phyloP scores from a whole-genome alignment of 2,888 invertebrate genomes.

The Anagyrus pseudococci region DNA sequence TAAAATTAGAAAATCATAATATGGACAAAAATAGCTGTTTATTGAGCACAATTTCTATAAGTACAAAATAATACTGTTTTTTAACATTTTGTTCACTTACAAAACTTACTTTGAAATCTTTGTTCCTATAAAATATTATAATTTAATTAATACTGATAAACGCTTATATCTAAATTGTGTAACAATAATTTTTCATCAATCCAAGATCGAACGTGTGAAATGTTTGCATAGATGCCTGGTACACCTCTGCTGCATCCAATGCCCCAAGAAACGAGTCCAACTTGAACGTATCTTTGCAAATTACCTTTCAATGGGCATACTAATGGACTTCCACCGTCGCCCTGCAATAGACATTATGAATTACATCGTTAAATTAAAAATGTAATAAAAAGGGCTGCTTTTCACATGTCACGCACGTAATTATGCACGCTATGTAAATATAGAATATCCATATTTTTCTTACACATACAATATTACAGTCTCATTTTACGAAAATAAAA shows the following conservation, averaged over 20 bases:
- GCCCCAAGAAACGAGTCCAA: slow-evolving; percentile 83
- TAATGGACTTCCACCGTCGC: neutral
- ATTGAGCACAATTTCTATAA: too few relatives aligned
- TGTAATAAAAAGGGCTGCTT: neutral
- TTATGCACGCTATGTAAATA: too few relatives aligned
- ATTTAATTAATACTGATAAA: slow-evolving; percentile 52
- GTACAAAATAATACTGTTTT: too few relatives aligned
- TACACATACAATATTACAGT: too few relatives aligned
- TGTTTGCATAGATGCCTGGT: slow-evolving; percentile 79
- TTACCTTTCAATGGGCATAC: slow-evolving; percentile 74
- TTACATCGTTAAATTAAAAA: neutral
- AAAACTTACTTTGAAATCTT: too few relatives aligned
- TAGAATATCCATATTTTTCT: too few relatives aligned
- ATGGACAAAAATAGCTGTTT: too few relatives aligned
- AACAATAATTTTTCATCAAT: slow-evolving; percentile 68
- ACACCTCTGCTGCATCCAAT: slow-evolving; percentile 75
- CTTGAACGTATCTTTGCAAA: slow-evolving; percentile 66
- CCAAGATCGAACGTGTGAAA: slow-evolving; percentile 73
- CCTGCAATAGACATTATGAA: neutral
- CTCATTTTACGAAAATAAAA: too few relatives aligned
- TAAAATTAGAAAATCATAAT: too few relatives aligned
- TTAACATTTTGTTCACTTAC: too few relatives aligned
- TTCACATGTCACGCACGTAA: too few relatives aligned
- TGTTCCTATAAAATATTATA: too few relatives aligned
- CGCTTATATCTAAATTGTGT: slow-evolving; percentile 61